A percentile compares a stretch with the other conserved stretches of the same genome.
These are phyloP conservation scores for Oenanthe oenanthe DNA, from an alignment of 2,113 vertebrate species.

Conservation along the genomic window DNA sequence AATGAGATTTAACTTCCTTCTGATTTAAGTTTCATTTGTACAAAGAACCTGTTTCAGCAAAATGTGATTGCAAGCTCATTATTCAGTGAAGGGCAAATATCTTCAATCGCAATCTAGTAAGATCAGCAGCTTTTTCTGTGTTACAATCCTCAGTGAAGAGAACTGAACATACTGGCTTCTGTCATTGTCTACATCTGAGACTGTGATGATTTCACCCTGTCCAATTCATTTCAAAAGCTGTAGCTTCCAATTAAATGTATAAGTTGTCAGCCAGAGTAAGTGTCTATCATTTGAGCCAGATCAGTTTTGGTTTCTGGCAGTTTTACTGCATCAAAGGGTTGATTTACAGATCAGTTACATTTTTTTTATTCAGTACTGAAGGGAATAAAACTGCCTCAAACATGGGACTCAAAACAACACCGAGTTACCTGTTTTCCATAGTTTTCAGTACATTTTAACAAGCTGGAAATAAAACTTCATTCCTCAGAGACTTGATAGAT, in stretches of 20 bases:
- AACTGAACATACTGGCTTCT: constrained; percentile 72
- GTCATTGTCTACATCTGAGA: constrained; percentile 75
- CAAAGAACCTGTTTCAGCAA: constrained; percentile 59
- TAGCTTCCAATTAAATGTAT: constrained; percentile 74
- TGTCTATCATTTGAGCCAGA: constrained; percentile 71
- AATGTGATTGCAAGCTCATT: constrained; percentile 64
- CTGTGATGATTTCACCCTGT: constrained; percentile 73
- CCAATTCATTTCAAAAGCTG: constrained; percentile 72
- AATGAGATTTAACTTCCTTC: constrained; percentile 70
- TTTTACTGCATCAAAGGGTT: constrained; percentile 41
- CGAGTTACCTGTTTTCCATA: not conserved
- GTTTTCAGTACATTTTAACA: not conserved
- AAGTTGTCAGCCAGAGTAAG: constrained; percentile 74
- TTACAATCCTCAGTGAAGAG: constrained; percentile 50
- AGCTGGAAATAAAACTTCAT: not conserved
- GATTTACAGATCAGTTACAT: constrained; percentile 34
- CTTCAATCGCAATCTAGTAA: constrained; percentile 50
- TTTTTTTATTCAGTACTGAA: constrained; percentile 1
- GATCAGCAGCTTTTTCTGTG: constrained; percentile 60
- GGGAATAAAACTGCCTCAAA: constrained; percentile 13
- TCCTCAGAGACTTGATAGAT: not conserved
- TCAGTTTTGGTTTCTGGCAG: constrained; percentile 64
- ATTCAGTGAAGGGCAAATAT: constrained; percentile 72
- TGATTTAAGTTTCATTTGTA: constrained; percentile 65
- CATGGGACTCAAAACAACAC: not conserved